Evolutionary conservation across 2,888 invertebrate genomes (phyloP).

Genomic region (Eurytoma californica): DNA sequence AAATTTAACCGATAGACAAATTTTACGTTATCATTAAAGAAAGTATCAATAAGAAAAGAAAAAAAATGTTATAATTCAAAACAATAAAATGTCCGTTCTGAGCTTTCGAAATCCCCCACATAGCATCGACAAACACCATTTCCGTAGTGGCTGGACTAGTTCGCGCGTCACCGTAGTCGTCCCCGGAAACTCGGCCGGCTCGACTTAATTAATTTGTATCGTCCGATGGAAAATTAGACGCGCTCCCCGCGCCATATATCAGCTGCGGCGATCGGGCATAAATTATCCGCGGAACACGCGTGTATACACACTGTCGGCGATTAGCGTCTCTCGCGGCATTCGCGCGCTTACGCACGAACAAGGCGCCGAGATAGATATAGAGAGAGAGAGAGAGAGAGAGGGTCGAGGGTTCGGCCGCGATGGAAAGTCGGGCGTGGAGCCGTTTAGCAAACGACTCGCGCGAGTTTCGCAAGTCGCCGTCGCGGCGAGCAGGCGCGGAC

Average conservation of each 20-base stretch:
- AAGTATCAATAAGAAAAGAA: too few relatives aligned
- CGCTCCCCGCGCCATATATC: not conserved
- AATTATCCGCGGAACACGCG: conserved; percentile 13
- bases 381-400: conserved; percentile 18
- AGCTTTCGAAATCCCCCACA: too few relatives aligned
- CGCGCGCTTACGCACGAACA: not conserved
- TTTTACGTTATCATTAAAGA: too few relatives aligned
- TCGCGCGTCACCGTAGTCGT: too few relatives aligned
- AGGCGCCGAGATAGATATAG: not conserved
- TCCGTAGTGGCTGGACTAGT: too few relatives aligned
- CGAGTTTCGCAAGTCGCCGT: conserved; percentile 16
- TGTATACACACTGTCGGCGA: not conserved
- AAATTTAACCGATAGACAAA: too few relatives aligned
- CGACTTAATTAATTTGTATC: conserved; percentile 16
- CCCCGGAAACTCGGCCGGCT: too few relatives aligned
- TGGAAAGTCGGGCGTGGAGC: conserved; percentile 40
- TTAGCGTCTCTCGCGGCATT: conserved; percentile 6
- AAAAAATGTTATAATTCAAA: too few relatives aligned
- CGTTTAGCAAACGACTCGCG: conserved; percentile 12
- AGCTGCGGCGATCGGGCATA: conserved; percentile 16
- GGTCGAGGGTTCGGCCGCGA: not conserved
- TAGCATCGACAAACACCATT: too few relatives aligned
- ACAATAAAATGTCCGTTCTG: too few relatives aligned
- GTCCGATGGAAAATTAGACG: conserved; percentile 23
- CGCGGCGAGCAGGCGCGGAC: not conserved